These are phyloP conservation scores for Fregetta grallaria DNA, from an alignment of 2,113 vertebrate species.

Conservation along the genomic window DNA sequence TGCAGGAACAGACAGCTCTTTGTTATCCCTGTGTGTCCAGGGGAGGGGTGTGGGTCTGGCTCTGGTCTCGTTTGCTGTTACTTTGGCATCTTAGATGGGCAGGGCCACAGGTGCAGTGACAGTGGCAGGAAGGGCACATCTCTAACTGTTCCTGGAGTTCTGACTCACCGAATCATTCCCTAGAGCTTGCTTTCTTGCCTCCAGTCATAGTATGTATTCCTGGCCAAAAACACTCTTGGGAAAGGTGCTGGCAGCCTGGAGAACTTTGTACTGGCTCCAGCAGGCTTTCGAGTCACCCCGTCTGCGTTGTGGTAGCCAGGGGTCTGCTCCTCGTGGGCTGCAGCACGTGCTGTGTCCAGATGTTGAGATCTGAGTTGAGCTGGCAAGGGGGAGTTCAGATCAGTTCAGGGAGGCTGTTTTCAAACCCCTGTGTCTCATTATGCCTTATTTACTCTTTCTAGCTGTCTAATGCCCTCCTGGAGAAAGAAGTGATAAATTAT, in stretches of 20 bases:
- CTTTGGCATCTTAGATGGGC: neutral
- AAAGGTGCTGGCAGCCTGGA: neutral
- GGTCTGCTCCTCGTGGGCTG: neutral
- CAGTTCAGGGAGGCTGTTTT: neutral
- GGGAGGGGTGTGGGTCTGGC: neutral
- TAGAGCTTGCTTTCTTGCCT: neutral
- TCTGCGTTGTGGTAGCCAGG: neutral
- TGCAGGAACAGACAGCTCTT: neutral
- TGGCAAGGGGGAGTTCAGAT: neutral
- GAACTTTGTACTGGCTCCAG: neutral
- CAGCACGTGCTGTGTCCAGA: neutral
- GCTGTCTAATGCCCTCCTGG: slow-evolving; percentile 89
- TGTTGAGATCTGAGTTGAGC: neutral
- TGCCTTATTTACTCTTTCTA: slow-evolving; percentile 48
- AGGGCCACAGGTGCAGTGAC: neutral
- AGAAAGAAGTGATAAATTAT: slow-evolving; percentile 95
- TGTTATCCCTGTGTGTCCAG: neutral
- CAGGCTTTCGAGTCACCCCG: fast-evolving
- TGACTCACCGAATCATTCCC: neutral
- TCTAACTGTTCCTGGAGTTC: neutral
- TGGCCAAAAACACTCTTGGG: neutral
- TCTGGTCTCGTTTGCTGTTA: neutral
- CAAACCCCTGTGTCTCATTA: neutral
- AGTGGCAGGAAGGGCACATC: neutral
- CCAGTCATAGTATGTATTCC: neutral